Evolutionary conservation across 2,113 vertebrate species (phyloP), one percentile per base, ranked within the genome.

Genomic region (Lagopus leucura): DNA sequence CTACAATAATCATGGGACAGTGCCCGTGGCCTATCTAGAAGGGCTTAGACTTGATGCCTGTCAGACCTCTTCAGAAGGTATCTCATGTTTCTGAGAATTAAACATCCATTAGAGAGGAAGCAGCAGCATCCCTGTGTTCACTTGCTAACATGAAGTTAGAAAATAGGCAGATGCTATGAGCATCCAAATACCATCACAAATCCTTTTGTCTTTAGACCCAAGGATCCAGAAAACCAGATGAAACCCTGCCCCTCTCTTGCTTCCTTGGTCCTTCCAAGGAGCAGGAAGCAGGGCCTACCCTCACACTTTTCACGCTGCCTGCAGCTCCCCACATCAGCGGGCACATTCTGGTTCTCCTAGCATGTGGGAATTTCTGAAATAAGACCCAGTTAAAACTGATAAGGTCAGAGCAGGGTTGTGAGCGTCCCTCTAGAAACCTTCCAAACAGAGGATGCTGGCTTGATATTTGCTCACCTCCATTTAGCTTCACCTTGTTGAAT

Each of bases 401-500:
- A 60, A 22, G 47, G 34, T 67, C 75, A 66, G 48, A 54, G 28
- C 27, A 54, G 81, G 30, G 34, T 36, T 67, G 65, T 2, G 2
- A 88, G 24, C 42, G n/a, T 18, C 40, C 40, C 63, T 79, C 38
- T 50, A 87, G 79, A 89, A 90, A 76, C 55, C 34, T 17, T 50
- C 50, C 54, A 18, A 86, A 77, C 20, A 79, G 75, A 8, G 1
- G 80, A 50, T 45, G 30, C 54, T 82, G 71, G 58, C 43, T 86
- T 77, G 55, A 78, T 5, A 19, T 80, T 93, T 76, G 27, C 81
- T 90, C 88, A 80, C 86, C 69, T 84, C 43, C 66, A 70, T 80
- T 92, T 74, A 85, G 75, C 86, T 91, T 90, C 28, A 3, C 38
- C 40, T 87, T n/a, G 15, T 85, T 73, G 89, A 91, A 95, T 90